Base-by-base conservation (phyloP, 2,113 vertebrate genomes). In the Laticauda colubrina region DNA sequence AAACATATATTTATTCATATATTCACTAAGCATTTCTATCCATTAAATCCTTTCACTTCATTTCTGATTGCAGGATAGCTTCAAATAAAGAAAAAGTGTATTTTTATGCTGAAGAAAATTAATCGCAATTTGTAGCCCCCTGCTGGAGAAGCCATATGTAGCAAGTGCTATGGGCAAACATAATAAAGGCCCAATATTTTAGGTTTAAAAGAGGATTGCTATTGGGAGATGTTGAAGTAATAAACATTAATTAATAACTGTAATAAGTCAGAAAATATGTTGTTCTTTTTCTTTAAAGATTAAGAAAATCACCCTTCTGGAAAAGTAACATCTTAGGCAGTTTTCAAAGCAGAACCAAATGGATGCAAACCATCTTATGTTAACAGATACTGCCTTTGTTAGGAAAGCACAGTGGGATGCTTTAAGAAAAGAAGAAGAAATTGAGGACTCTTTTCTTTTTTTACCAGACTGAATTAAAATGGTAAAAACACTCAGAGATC, bases 121-220 rank as follows among this genome's bases (percentile, higher is more conserved):
- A 39, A 54, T 0, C 93, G 95, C 26, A 29, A 93, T 86, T 1
- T 94, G 85, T 75, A 96, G 59, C 96, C 98, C 97, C 96, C 97
- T 97, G 54, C 97, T 96, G 97, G 97, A 1, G 14, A 61, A 56
- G 5, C 1, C 0, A 2, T 0, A 93, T n/a, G 24, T 96, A 89
- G 34, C 91, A 92, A 95, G 85, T 0, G 9, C 2, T 34, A 10
- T 54, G 48, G 86, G 10, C 12, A 87, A 29, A 53, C 14, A n/a
- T 54, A 51, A 88, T 45, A 64, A 14, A 89, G 45, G 29, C 14
- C 89, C 24, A 51, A 29, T 57, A 90, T 64, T 61, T 90, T 64
- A 90, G 9, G 45, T 15, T 64, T 5, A 45, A 21, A 59, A 26
- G 34, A 7, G n/a, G 21, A 12, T 24, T 57, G 5, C 20, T 59